Evolutionary conservation across 1,140 invertebrate species (phyloP), one percentile per base, ranked within the genome.

Genomic region (Cepaea nemoralis): DNA sequence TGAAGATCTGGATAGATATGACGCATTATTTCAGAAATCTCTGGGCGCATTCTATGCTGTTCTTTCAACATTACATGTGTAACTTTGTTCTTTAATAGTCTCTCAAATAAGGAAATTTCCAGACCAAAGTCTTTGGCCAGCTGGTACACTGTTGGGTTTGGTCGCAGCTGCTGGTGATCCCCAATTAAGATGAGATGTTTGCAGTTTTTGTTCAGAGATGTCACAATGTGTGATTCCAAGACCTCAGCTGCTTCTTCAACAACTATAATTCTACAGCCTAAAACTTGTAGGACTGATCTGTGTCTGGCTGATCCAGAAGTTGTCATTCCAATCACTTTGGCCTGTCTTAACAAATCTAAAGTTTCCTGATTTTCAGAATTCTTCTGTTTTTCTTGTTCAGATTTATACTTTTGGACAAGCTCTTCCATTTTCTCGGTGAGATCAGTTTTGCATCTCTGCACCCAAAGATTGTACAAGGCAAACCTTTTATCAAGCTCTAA

Each of bases 181-280:
- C 95, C 96, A 84, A 96, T 95, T 10, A 96, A 92, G 82, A 97
- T 96, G 0, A 96, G 91, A 88, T 97, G 96, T 89, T 96, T 84
- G 82, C 95, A 95, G 50, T 92, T 83, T 45, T 92, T 88, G 24
- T 94, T 94, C 12, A 97, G 81, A 35, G 87, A 83, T 40, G 87
- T 88, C 2, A 90, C 83, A 33, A 89, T 84, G 55, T 89, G 88
- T 2, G 85, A 76, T 63, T 89, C 88, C 24, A 89, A 81, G 0
- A 90, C 87, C 77, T 89, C 88, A 8, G 89, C 89, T 31, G 89
- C 89, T 69, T 90, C 89, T 76, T 90, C 89, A 1, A 90, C 88
- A 35, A 90, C 84, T 1, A 88, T 80, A 40, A 90, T 89, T 27
- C 69, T 81, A n/a, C 84, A 84, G 35, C 79, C 66, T 16, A 89